Evolutionary conservation across 2,797 vertebrate species (phyloP).

Genomic region (Acrossocheilus wenchowensis): DNA sequence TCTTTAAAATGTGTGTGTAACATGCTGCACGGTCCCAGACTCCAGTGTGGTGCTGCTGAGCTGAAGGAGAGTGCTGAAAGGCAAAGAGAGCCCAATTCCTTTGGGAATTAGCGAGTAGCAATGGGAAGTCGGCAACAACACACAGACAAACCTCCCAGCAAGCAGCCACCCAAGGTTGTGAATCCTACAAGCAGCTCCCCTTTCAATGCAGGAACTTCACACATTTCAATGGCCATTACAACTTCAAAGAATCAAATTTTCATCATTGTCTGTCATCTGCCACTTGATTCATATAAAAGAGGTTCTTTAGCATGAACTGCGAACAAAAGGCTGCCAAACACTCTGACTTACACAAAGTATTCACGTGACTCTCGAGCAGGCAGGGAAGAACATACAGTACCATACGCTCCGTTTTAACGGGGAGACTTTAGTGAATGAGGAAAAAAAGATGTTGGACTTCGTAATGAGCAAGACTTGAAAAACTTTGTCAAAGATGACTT

Average conservation of each 20-base stretch:
- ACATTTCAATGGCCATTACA: slow-evolving; percentile 98
- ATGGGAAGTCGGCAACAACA: slow-evolving; percentile 92
- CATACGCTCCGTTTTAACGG: not conserved
- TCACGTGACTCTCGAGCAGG: slow-evolving; percentile 42
- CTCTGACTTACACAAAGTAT: slow-evolving; percentile 42
- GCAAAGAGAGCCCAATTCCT: slow-evolving; percentile 78
- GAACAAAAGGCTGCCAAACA: slow-evolving; percentile 81
- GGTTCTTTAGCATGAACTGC: slow-evolving; percentile 84
- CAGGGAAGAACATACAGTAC: slow-evolving; percentile 44
- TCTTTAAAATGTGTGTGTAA: slow-evolving; percentile 13
- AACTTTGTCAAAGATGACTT: slow-evolving; percentile 1
- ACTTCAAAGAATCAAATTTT: slow-evolving; percentile 99
- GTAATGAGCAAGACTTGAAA: not conserved
- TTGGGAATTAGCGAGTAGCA: slow-evolving; percentile 87
- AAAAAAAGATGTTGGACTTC: not conserved
- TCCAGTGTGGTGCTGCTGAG: slow-evolving; percentile 74
- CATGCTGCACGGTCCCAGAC: slow-evolving; percentile 40
- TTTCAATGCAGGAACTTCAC: slow-evolving; percentile 97
- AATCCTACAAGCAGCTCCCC: slow-evolving; percentile 85
- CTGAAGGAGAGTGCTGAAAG: slow-evolving; percentile 73
- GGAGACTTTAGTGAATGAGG: not conserved
- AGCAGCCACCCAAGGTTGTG: slow-evolving; percentile 91
- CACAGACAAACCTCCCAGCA: slow-evolving; percentile 89
- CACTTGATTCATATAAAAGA: slow-evolving; percentile 90
- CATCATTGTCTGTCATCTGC: slow-evolving; percentile 96